Base-by-base conservation (phyloP, 2,113 vertebrate species). In the Cavia porcellus region DNA sequence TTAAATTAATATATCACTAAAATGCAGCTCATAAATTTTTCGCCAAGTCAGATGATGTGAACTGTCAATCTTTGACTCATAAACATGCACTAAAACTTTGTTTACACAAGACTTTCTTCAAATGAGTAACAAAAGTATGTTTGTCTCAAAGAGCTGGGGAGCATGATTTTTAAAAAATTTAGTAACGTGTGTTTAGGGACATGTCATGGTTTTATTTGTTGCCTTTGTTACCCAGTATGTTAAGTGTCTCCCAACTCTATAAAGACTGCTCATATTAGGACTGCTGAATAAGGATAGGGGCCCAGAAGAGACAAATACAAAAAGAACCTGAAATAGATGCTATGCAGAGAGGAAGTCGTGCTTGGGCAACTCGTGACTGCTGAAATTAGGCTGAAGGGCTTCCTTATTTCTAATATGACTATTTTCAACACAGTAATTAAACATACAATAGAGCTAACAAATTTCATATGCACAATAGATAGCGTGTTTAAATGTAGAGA, bases 371-470 rank as follows among this genome's bases (percentile, higher is more conserved):
- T 32, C 62, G 57, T 24, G 86, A 30, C 14, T 50, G 38, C 50
- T 52, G 75, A 50, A 75, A 86, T 77, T 45, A 77, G n/a, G 35
- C 30, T 38, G 77, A 90, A 42, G 24, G 19, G 42, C 45, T 86
- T 75, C 20, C 55, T 42, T 11, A 70, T 77, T 92, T 77, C n/a
- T 86, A 38, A 4, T 50, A 55, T 38, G 77, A 86, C 38, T 35
- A 82, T 91, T 38, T 35, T 88, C 32, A 57, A 1, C 66, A 88
- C 50, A 77, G 38, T 35, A 57, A 82, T 83, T 28, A 91, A 91
- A 87, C 47, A 80, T n/a, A 86, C 75, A 66, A 50, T 10, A 94
- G 45, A 96, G 66, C 79, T 80, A 82, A 95, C 30, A 24, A 45
- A 85, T 75, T 93, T 88, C 74, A 22, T 52, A 52, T 47, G 15